Conservation (phyloP, 2,888 invertebrate species). For the Drosophila buzzatii region DNA sequence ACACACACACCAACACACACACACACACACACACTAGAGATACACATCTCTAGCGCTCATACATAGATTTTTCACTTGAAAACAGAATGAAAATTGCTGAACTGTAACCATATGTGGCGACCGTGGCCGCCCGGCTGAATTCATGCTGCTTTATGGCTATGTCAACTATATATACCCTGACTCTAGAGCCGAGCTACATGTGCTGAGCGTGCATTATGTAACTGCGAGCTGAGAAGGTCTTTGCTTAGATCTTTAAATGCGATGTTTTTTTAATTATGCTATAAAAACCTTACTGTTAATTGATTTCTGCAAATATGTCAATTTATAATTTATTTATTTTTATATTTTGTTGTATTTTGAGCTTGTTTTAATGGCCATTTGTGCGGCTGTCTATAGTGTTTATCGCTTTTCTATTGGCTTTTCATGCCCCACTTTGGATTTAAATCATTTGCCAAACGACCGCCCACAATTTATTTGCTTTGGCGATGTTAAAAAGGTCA, state of each 20-base stretch:
- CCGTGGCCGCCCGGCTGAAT: slow-evolving; percentile 7
- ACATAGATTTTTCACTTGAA: slow-evolving; percentile 65
- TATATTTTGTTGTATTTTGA: slow-evolving; percentile 17
- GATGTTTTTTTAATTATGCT: slow-evolving; percentile 44
- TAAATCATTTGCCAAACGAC: slow-evolving; percentile 48
- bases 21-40: slow-evolving; percentile 29
- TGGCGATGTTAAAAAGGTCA: slow-evolving; percentile 70
- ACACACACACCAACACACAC: slow-evolving; percentile 28
- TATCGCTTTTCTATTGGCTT: slow-evolving; percentile 41
- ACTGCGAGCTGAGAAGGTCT: background rate
- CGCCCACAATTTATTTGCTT: slow-evolving; percentile 61
- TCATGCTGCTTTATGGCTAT: slow-evolving; percentile 56
- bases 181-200: slow-evolving; percentile 9
- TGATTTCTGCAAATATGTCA: slow-evolving; percentile 57
- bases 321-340: slow-evolving; percentile 34
- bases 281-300: slow-evolving; percentile 50
- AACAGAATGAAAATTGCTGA: slow-evolving; percentile 76
- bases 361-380: slow-evolving; percentile 20
- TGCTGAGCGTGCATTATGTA: slow-evolving; percentile 20
- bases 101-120: slow-evolving; percentile 77
- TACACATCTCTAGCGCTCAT: slow-evolving; percentile 67
- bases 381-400: slow-evolving; percentile 30
- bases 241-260: background rate
- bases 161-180: slow-evolving; percentile 58
- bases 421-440: slow-evolving; percentile 41